Base-by-base conservation (phyloP, 1,140 invertebrate species). In the Xylocopa sonorina region DNA sequence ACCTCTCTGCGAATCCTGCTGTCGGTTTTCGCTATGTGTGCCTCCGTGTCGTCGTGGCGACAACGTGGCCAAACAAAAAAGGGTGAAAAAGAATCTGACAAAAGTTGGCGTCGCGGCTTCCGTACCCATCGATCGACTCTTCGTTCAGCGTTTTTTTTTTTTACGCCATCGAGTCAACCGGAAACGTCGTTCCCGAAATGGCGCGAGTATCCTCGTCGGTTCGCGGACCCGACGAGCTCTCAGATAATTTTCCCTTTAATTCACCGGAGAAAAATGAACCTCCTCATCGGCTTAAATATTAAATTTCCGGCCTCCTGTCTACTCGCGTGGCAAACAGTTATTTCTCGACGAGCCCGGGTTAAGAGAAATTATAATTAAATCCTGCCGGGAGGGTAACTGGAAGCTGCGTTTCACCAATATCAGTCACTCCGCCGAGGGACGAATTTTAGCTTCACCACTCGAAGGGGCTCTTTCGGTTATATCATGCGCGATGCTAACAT, bases 331-430 rank as follows among this genome's bases (percentile, higher is more conserved):
- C 27, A 24, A 21, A 18, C 50, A 53, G 32, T 81, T 81, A 78
- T 51, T 78, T 62, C 6, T 5, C 24, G 10, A 27, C 41, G 21
- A 16, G 2, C 5, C 12, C 4, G 58, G 27, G 9, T 32, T 78
- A 43, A 78, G 64, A 58, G 43, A 29, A 71, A 27, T 63, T 29
- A n/a, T 62, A 58, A 72, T 72, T 46, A 72, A 78, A 72, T 72
- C 27, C 46, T 12, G 46, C 46, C 16, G 46, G 9, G 38, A 38
- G 9, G 9, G 9, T 38, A 38, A 4, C 9, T 38, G 38, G 41
- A 27, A n/a, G n/a, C 41, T 14, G 48, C 27, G 24, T 18, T 50
- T 66, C n/a, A n/a, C n/a, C n/a, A n/a, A n/a, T n/a, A n/a, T n/a
- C n/a, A n/a, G n/a, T n/a, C n/a, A n/a, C n/a, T n/a, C n/a, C n/a